Percentiles rank a stretch among this genome's conserved stretches.
Evolutionary conservation across 2,888 invertebrate species (phyloP).

Genomic region (Epistrophe grossulariae): DNA sequence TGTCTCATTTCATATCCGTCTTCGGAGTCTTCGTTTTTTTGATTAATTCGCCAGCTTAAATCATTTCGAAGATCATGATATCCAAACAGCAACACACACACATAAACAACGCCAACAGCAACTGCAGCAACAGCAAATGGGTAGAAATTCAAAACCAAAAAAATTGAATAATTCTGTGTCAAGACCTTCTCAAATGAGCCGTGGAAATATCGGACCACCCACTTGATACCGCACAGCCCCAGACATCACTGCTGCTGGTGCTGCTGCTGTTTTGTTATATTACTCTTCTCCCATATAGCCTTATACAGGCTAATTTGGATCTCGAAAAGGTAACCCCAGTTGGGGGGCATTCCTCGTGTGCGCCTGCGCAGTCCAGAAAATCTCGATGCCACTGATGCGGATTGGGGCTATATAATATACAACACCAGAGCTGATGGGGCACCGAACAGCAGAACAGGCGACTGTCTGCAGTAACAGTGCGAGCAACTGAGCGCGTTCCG

Average conservation of each 20-base stretch:
- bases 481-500: conserved; percentile 43
- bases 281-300: conserved; percentile 51
- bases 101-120: neutral
- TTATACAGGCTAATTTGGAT: conserved; percentile 65
- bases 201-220: conserved; percentile 76
- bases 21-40: conserved; percentile 47
- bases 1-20: conserved; percentile 64
- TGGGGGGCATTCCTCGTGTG: conserved; percentile 74
- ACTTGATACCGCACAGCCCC: conserved; percentile 63
- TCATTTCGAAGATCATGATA: conserved; percentile 71
- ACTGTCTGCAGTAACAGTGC: conserved; percentile 75
- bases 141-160: conserved; percentile 68
- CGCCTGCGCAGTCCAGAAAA: conserved; percentile 58
- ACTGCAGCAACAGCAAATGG: too few relatives aligned
- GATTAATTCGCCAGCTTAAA: conserved; percentile 76
- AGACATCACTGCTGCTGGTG: conserved; percentile 62
- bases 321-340: conserved; percentile 61
- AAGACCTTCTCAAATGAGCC: conserved; percentile 75
- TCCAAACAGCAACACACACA: conserved; percentile 26
- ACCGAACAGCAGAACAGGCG: conserved; percentile 51
- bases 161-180: conserved; percentile 75
- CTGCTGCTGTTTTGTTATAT: conserved; percentile 42
- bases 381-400: conserved; percentile 61
- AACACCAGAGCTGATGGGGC: conserved; percentile 27
- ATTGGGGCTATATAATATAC: conserved; percentile 25